Evolutionary conservation across 2,888 invertebrate genomes (phyloP).

Genomic region (Belgica antarctica): DNA sequence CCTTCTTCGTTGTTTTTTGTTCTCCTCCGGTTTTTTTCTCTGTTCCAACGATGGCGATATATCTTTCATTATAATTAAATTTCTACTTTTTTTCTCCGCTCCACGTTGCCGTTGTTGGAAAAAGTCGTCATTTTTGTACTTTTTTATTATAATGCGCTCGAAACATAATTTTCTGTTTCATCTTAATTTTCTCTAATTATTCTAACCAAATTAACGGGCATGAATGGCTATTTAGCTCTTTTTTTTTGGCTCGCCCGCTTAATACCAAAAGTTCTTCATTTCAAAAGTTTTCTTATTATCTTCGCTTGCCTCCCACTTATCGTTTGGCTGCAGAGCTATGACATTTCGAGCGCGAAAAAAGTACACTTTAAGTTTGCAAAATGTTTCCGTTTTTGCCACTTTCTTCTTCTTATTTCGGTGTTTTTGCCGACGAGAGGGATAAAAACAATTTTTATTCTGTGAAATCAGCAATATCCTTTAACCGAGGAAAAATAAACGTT

Average conservation of each 20-base stretch:
- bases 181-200: constrained; percentile 43
- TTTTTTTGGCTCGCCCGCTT: constrained; percentile 2
- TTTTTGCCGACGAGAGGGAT: neutral
- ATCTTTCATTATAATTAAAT: constrained; percentile 43
- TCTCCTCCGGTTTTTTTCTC: constrained; percentile 25
- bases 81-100: constrained; percentile 21
- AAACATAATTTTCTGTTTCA: constrained; percentile 35
- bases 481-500: neutral
- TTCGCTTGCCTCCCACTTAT: constrained; percentile 26
- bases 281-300: constrained; percentile 43
- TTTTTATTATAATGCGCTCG: constrained; percentile 29
- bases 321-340: neutral
- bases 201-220: constrained; percentile 43
- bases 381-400: neutral
- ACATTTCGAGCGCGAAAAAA: constrained; percentile 13
- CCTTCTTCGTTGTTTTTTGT: constrained; percentile 1
- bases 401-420: neutral
- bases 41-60: constrained; percentile 41
- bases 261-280: constrained; percentile 43
- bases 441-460: constrained; percentile 19
- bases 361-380: constrained; percentile 9
- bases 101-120: neutral
- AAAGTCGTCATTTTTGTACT: neutral
- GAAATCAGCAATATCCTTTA: constrained; percentile 23
- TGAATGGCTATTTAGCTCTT: constrained; percentile 39